These are phyloP conservation scores for Myocastor coypus DNA, from an alignment of 2,113 vertebrate genomes.

Conservation along the genomic window DNA sequence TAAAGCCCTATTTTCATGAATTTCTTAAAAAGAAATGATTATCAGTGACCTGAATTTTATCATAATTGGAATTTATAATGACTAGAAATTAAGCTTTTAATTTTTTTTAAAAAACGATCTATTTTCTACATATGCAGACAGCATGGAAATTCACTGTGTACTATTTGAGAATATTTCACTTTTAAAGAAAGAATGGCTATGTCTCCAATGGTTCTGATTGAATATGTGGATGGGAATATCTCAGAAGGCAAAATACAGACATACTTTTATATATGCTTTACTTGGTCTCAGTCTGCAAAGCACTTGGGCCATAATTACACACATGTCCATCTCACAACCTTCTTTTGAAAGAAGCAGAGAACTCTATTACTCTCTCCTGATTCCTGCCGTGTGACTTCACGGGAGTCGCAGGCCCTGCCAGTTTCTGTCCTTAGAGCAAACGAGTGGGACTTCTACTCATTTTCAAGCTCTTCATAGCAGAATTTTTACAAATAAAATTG, in stretches of 20 bases:
- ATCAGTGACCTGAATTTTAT: slow-evolving; percentile 66
- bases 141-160: slow-evolving; percentile 42
- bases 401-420: neutral
- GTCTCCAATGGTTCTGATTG: neutral
- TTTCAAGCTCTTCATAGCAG: slow-evolving; percentile 37
- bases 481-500: neutral
- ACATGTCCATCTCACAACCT: slow-evolving; percentile 15
- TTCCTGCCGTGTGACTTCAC: neutral
- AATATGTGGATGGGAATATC: neutral
- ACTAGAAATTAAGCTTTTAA: slow-evolving; percentile 45
- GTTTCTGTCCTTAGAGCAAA: neutral
- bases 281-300: neutral
- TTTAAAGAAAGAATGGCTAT: slow-evolving; percentile 23
- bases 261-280: slow-evolving; percentile 5
- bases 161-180: neutral
- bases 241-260: slow-evolving; percentile 1
- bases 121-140: neutral
- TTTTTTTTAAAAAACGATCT: slow-evolving; percentile 60
- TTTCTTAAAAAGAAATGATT: slow-evolving; percentile 69
- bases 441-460: neutral
- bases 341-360: slow-evolving; percentile 6
- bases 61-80: slow-evolving; percentile 55
- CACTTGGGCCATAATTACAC: neutral
- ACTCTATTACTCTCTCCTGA: neutral
- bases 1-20: slow-evolving; percentile 74